phyloP scores from a whole-genome alignment of 2,888 invertebrate genomes.

The Drosophila affinis region DNA sequence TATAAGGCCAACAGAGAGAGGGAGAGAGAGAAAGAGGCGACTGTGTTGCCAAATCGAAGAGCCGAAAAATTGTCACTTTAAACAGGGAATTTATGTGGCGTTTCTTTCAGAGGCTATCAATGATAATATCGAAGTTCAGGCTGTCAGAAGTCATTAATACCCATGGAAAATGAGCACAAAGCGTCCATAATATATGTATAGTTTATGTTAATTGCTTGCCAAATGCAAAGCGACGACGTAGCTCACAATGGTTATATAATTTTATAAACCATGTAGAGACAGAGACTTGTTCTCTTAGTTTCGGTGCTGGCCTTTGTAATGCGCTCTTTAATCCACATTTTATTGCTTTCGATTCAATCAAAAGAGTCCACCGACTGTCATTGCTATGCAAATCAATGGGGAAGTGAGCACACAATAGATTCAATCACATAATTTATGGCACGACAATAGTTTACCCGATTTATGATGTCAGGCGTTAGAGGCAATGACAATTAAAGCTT shows the following conservation, averaged over 20 bases:
- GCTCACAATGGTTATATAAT: conserved; percentile 56
- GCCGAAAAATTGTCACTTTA: conserved; percentile 8
- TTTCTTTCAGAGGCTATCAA: conserved; percentile 17
- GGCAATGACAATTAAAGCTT: conserved; percentile 32
- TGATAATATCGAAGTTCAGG: conserved; percentile 35
- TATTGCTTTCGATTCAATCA: conserved; percentile 57
- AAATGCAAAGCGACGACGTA: conserved; percentile 51
- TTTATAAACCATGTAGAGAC: conserved; percentile 2
- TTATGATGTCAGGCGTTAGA: conserved; percentile 34
- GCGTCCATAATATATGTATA: conserved; percentile 28
- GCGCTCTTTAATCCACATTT: conserved; percentile 45
- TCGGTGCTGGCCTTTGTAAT: conserved; percentile 22
- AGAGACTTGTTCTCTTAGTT: conserved; percentile 11
- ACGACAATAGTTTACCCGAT: conserved; percentile 20
- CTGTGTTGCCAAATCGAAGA: conserved; percentile 17
- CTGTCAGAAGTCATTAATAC: conserved; percentile 63
- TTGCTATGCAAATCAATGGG: conserved; percentile 54
- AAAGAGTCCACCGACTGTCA: conserved; percentile 41
- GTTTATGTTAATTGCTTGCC: conserved; percentile 70
- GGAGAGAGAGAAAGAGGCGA: neutral
- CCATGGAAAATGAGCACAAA: conserved; percentile 28
- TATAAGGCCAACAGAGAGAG: conserved; percentile 27
- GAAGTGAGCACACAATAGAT: conserved; percentile 52
- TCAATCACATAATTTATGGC: conserved; percentile 53
- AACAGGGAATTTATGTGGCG: conserved; percentile 14